Conservation (phyloP, 2,888 invertebrate species). For the Drosophila multiciliata region DNA sequence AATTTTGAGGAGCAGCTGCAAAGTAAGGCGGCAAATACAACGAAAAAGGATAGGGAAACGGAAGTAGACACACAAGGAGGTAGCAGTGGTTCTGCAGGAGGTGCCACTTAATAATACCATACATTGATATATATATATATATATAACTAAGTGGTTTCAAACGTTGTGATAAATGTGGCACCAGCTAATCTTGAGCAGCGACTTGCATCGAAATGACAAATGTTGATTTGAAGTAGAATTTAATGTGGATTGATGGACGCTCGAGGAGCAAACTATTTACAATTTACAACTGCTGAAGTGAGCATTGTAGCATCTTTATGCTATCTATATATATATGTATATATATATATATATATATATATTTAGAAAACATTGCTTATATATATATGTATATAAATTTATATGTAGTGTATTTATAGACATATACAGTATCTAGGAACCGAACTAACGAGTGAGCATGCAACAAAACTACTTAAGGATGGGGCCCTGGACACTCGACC, state of each 20-base stretch:
- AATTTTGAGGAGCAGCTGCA: constrained; percentile 83
- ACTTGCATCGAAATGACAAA: neutral
- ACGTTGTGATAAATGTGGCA: constrained; percentile 53
- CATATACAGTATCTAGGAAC: constrained; percentile 23
- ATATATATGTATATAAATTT: neutral
- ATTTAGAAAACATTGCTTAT: neutral
- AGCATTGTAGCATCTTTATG: constrained; percentile 16
- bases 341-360: neutral
- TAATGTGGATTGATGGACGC: constrained; percentile 1
- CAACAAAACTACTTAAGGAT: constrained; percentile 56
- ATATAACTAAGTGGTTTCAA: constrained; percentile 48
- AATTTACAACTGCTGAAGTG: constrained; percentile 11
- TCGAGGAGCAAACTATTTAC: constrained; percentile 40
- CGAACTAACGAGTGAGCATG: constrained; percentile 62
- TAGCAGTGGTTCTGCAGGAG: constrained; percentile 2
- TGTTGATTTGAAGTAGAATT: neutral
- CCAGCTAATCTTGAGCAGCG: constrained; percentile 20
- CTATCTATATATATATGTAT: constrained; percentile 14
- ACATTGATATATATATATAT: neutral
- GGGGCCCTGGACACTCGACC: constrained; percentile 45
- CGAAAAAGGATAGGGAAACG: constrained; percentile 30
- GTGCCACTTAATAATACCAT: constrained; percentile 5
- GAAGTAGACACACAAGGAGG: constrained; percentile 1
- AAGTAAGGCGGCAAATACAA: constrained; percentile 48
- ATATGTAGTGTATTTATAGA: neutral